Evolutionary conservation across 2,888 invertebrate species (phyloP).

Genomic region (Limnephilus marmoratus): DNA sequence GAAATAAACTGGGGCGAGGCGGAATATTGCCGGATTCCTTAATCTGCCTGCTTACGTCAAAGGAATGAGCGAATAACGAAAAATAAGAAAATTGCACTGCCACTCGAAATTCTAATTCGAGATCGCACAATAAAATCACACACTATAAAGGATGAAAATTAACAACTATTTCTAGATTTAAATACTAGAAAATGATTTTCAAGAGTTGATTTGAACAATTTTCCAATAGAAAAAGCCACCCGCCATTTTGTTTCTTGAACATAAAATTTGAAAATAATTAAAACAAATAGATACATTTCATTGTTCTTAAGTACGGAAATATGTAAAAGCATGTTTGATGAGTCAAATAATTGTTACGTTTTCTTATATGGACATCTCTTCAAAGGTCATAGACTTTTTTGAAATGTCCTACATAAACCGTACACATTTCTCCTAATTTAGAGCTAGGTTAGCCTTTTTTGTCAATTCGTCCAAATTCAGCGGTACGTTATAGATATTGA

Average conservation of each 20-base stretch:
- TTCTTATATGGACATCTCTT: neutral
- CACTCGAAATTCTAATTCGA: neutral
- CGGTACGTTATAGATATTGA: neutral
- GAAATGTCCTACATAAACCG: neutral
- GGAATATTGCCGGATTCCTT: conserved; percentile 60
- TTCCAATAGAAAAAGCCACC: neutral
- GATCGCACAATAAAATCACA: neutral
- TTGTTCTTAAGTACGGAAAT: neutral
- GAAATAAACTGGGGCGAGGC: conserved; percentile 62
- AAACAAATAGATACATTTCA: neutral
- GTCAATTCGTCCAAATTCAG: neutral
- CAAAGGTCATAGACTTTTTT: neutral
- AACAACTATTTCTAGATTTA: neutral
- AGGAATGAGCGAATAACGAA: neutral
- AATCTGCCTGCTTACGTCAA: conserved; percentile 57
- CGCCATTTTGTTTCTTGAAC: neutral
- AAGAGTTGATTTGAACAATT: neutral
- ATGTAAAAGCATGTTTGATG: neutral
- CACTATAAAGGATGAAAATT: neutral
- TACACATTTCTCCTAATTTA: neutral
- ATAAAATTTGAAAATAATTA: neutral
- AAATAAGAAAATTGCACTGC: conserved; percentile 5
- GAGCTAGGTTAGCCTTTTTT: neutral
- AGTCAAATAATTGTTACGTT: neutral
- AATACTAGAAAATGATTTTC: neutral